Conservation (phyloP, 2,797 vertebrate genomes). For the Cephalopachus bancanus region DNA sequence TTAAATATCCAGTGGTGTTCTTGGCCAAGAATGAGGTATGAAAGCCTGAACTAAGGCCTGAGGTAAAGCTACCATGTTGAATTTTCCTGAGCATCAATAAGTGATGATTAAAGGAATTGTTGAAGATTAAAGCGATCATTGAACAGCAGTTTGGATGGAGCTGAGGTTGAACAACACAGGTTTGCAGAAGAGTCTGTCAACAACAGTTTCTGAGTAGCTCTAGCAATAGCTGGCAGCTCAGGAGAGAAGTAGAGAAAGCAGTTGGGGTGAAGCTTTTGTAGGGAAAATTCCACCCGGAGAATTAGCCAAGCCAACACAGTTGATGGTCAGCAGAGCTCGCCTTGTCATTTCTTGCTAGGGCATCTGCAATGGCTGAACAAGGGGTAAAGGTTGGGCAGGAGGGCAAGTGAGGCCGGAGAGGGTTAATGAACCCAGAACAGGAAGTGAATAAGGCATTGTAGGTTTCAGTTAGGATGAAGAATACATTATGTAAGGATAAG, state of each 20-base stretch:
- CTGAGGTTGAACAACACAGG: slow-evolving; percentile 59
- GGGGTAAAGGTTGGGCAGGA: not conserved
- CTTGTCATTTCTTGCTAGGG: not conserved
- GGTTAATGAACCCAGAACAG: slow-evolving; percentile 46
- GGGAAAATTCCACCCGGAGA: not conserved
- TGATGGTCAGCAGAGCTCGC: not conserved
- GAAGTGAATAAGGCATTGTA: not conserved
- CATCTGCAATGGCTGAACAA: not conserved
- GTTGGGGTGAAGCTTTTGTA: not conserved
- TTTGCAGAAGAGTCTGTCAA: slow-evolving; percentile 70
- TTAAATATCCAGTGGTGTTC: slow-evolving; percentile 25
- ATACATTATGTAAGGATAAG: not conserved
- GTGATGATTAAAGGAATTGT: slow-evolving; percentile 67
- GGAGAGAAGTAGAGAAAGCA: not conserved
- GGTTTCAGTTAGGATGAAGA: not conserved
- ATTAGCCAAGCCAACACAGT: not conserved
- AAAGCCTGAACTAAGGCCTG: not conserved
- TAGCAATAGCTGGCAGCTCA: slow-evolving; percentile 30
- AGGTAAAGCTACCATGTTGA: slow-evolving; percentile 58
- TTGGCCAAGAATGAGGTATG: slow-evolving; percentile 55
- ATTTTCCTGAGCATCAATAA: slow-evolving; percentile 62
- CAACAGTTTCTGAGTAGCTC: not conserved
- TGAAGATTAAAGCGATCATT: slow-evolving; percentile 29
- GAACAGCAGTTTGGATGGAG: slow-evolving; percentile 46
- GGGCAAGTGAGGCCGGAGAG: not conserved